Evolutionary conservation across 2,797 vertebrate genomes (phyloP).

Genomic region (Platalea minor): DNA sequence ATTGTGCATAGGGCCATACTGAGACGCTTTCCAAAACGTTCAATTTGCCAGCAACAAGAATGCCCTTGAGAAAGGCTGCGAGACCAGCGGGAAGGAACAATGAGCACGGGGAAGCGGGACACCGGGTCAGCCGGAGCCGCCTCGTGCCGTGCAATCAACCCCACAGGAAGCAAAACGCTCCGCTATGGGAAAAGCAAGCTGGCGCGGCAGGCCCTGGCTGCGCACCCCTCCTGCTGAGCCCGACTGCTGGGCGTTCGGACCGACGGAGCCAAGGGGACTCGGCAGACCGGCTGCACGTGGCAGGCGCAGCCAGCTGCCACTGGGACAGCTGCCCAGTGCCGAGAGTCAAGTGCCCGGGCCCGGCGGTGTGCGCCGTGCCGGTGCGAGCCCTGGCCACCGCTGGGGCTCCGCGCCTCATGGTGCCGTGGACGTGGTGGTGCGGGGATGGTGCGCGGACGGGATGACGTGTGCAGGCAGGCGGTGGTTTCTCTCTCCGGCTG

Average conservation of each 20-base stretch:
- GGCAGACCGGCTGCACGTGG: background rate
- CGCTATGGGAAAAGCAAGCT: background rate
- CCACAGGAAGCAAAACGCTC: background rate
- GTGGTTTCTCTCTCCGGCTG: too few species aligned
- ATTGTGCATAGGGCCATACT: background rate
- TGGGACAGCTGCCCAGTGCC: background rate
- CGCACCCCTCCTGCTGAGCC: background rate
- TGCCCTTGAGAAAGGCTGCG: background rate
- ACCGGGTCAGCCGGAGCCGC: background rate
- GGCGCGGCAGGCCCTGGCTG: rapidly evolving
- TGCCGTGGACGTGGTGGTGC: background rate
- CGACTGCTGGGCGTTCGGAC: rapidly evolving
- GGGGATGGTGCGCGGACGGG: background rate
- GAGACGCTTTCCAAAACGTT: background rate
- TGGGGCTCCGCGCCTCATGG: rapidly evolving
- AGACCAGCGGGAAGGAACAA: background rate
- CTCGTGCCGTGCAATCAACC: background rate
- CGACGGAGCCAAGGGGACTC: background rate
- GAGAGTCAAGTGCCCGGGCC: background rate
- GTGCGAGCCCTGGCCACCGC: background rate
- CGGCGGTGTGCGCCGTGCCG: rapidly evolving
- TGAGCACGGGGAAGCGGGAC: background rate
- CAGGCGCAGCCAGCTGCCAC: background rate
- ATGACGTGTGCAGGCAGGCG: background rate
- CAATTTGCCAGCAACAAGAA: background rate